A percentile compares a stretch with the other conserved stretches of the same genome.
Evolutionary conservation across 2,888 invertebrate genomes (phyloP).

Genomic region (Eristalis pertinax): DNA sequence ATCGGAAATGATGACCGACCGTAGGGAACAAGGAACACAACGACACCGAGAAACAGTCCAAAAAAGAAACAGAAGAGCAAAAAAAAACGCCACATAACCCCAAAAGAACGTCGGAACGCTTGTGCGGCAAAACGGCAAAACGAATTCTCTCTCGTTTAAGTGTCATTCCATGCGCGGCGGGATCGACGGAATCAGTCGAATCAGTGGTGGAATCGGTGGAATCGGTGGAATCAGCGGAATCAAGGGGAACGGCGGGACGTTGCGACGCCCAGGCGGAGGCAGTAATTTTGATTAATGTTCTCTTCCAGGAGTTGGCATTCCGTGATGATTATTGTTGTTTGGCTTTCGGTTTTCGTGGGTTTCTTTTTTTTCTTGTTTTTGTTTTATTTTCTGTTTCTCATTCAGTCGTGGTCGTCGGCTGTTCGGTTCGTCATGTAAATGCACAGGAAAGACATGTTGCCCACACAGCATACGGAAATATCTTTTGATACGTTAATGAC

Average conservation of each 20-base stretch:
- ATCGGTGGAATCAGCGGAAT: not conserved
- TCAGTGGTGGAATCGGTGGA: not conserved
- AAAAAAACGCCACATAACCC: not conserved
- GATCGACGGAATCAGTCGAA: not conserved
- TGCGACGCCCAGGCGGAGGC: constrained; percentile 15
- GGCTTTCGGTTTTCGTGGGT: not conserved
- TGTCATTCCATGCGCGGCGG: constrained; percentile 39
- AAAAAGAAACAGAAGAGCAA: no score
- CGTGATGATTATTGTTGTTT: constrained; percentile 39
- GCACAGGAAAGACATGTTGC: constrained; percentile 54
- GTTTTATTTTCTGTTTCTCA: not conserved
- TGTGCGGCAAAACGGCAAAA: constrained; percentile 6
- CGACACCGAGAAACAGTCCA: not conserved
- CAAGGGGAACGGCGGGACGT: not conserved
- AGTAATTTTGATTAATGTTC: constrained; percentile 70
- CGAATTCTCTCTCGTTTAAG: constrained; percentile 36
- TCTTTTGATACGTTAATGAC: constrained; percentile 58
- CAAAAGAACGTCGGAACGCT: not conserved
- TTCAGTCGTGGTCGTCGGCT: not conserved
- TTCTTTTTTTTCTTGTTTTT: constrained; percentile 4
- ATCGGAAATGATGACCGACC: constrained; percentile 57
- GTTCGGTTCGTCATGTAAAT: constrained; percentile 40
- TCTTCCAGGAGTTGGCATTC: constrained; percentile 54
- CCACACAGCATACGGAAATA: constrained; percentile 55
- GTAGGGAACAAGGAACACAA: constrained; percentile 7